Percentiles rank a stretch among this genome's conserved stretches.
Conservation (phyloP, 2,113 vertebrate genomes). For the Tenrec ecaudatus region DNA sequence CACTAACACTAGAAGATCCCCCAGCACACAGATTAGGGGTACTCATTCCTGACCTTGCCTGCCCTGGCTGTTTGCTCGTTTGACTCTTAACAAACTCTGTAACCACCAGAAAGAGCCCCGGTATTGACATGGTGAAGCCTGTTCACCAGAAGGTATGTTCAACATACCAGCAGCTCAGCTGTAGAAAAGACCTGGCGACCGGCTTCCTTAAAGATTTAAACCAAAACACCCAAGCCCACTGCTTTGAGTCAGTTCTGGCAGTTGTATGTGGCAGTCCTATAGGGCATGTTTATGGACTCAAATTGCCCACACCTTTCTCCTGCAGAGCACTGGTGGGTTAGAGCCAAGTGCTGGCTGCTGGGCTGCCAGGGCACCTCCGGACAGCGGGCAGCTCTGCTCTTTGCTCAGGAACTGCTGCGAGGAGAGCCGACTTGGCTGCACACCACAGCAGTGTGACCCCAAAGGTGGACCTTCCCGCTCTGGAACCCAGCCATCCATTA, state of each 20-base stretch:
- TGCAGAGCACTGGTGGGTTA: not conserved
- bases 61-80: not conserved
- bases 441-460: not conserved
- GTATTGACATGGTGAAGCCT: not conserved
- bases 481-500: not conserved
- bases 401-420: not conserved
- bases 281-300: not conserved
- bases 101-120: not conserved
- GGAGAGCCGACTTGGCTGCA: not conserved
- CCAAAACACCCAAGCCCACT: not conserved
- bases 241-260: not conserved
- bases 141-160: not conserved
- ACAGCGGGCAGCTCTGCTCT: not conserved
- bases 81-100: conserved; percentile 1
- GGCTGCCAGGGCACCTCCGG: not conserved
- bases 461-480: not conserved
- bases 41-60: not conserved
- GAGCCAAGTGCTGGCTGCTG: not conserved
- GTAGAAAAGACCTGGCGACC: not conserved
- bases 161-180: not conserved
- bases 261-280: not conserved
- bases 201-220: not conserved
- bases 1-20: not conserved
- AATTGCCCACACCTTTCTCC: not conserved
- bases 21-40: not conserved